Evolutionary conservation across 2,113 vertebrate species (phyloP), one percentile per base, ranked within the genome.

Genomic region (Nerophis lumbriciformis): DNA sequence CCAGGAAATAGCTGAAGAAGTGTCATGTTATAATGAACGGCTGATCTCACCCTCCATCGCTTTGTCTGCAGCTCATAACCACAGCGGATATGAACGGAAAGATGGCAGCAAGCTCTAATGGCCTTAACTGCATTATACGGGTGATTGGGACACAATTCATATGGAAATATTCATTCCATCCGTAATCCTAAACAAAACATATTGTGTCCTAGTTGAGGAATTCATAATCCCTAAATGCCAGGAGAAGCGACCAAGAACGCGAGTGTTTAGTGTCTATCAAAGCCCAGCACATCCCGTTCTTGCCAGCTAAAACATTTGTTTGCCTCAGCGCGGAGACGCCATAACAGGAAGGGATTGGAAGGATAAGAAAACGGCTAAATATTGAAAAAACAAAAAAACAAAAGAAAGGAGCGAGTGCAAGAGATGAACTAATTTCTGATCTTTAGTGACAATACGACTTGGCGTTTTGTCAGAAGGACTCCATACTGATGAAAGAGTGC

Each of bases 361-460:
- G 52, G 71, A 77, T 56, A 49, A 57, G 61, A 72, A 80, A 60
- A 78, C 55, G 59, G 62, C 66, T 36, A 63, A 44, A 55, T 58
- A 77, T 69, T 36, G 59, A 62, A 44, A 16, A 51, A 44, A 55
- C 13, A 59, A 59, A 8, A 8, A 28, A 28, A 28, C 19, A 19
- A 19, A 19, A 19, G 19, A 19, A 19, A 21, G 16, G 8, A 28
- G 21, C 36, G 15, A 36, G 58, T 4, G 45, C 13, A 14, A 76
- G 59, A 68, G 61, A 83, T 80, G 79, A 78, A 85, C 66, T 73
- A 70, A 71, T 87, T 69, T 78, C 69, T 80, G 76, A 83, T 86
- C 79, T 85, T 83, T 87, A 85, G 87, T 88, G 83, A 88, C 84
- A 80, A 88, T 88, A 87, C 83, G 81, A 82, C 78, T 78, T 78